Conservation (phyloP, 2,797 vertebrate genomes). For the Macrochelys suwanniensis region DNA sequence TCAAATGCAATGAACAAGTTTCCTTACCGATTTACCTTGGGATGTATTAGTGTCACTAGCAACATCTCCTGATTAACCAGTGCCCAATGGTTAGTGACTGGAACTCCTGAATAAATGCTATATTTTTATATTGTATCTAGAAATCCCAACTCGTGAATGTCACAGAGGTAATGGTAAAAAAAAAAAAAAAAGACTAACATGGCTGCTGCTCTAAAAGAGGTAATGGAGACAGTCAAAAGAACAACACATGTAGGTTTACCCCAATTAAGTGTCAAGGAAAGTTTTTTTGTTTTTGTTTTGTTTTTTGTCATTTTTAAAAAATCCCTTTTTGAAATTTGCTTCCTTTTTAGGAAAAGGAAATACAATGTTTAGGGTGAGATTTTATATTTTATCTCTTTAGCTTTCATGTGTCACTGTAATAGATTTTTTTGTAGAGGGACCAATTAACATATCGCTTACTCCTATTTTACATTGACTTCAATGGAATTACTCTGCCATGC, state of each 20-base stretch:
- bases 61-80: background rate
- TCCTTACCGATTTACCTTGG: background rate
- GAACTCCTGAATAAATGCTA: background rate
- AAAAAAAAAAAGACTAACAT: too few relatives aligned
- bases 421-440: too few relatives aligned
- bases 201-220: background rate
- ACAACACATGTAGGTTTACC: accelerated
- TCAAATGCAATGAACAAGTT: slow-evolving; percentile 1
- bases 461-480: too few relatives aligned
- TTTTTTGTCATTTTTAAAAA: background rate
- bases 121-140: background rate
- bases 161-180: background rate
- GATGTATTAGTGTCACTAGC: background rate
- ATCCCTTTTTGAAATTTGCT: background rate
- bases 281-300: background rate
- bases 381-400: background rate
- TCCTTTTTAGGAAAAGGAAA: background rate
- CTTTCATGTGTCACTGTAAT: background rate
- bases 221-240: background rate
- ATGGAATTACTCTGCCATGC: too few relatives aligned
- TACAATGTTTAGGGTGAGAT: too few relatives aligned
- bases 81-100: background rate
- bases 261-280: background rate
- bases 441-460: too few relatives aligned
- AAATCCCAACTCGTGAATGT: background rate